phyloP scores from a whole-genome alignment of 2,113 vertebrate species.

The Dromaius novaehollandiae region DNA sequence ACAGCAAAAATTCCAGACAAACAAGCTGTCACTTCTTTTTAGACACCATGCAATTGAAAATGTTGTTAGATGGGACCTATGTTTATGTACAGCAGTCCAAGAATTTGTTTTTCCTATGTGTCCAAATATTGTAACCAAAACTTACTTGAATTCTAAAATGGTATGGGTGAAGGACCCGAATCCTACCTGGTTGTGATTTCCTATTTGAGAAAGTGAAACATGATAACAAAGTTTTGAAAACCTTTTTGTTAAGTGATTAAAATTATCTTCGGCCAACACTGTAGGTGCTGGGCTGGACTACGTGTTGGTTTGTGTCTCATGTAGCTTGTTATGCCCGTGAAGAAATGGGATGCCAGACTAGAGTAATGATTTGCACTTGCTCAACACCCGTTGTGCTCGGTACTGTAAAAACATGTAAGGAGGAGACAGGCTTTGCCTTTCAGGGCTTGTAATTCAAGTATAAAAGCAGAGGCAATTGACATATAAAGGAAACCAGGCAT shows the following conservation, averaged over 20 bases:
- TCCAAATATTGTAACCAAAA: not conserved
- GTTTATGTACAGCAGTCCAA: constrained; percentile 26
- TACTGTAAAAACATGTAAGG: not conserved
- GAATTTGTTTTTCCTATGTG: not conserved
- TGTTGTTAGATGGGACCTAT: not conserved
- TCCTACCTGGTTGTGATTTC: not conserved
- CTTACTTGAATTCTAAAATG: not conserved
- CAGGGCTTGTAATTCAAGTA: not conserved
- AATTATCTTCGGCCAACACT: not conserved
- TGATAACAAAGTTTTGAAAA: not conserved
- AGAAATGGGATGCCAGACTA: not conserved
- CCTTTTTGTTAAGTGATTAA: not conserved
- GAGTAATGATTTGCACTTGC: not conserved
- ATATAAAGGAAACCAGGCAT: not conserved
- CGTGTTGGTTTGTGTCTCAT: rapidly evolving
- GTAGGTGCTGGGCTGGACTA: not conserved
- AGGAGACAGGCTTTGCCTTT: not conserved
- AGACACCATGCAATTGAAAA: constrained; percentile 2
- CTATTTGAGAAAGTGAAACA: not conserved
- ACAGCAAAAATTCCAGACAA: constrained; percentile 32
- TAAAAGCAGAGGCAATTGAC: not conserved
- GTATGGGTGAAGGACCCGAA: not conserved
- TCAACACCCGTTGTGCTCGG: not conserved
- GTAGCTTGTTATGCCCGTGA: not conserved
- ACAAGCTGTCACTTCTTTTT: constrained; percentile 40